Percentiles rank a stretch among this genome's conserved stretches.
Evolutionary conservation across 2,113 vertebrate species (phyloP).

Genomic region (Nannospalax galili): DNA sequence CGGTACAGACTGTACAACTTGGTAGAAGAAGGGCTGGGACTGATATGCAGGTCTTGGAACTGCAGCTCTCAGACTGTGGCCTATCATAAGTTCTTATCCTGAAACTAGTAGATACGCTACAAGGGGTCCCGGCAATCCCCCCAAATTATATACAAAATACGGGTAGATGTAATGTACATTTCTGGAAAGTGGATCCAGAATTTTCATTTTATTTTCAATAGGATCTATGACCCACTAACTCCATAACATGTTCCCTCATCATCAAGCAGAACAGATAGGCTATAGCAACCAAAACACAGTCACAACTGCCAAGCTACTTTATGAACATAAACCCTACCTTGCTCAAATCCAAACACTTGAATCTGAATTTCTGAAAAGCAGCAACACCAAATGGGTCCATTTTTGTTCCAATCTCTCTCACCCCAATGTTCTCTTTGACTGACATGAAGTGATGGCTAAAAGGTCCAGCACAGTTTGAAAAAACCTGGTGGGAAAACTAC

Average conservation of each 20-base stretch:
- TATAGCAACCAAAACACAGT: neutral
- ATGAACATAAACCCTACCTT: neutral
- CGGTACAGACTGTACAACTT: neutral
- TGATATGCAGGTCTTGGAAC: too few species aligned
- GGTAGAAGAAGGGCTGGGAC: neutral
- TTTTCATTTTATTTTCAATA: conserved; percentile 10
- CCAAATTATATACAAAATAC: neutral
- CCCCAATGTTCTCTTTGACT: neutral
- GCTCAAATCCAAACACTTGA: neutral
- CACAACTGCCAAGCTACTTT: neutral
- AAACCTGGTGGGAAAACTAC: neutral
- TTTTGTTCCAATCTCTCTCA: neutral
- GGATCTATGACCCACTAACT: neutral
- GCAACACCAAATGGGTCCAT: neutral
- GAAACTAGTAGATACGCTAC: neutral
- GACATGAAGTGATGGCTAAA: neutral
- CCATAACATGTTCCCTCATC: neutral
- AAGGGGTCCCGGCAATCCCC: neutral
- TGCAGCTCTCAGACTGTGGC: neutral
- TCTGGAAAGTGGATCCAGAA: neutral
- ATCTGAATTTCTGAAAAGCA: neutral
- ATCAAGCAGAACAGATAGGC: neutral
- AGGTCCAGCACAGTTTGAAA: neutral
- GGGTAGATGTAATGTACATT: neutral
- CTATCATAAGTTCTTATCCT: neutral